These are phyloP conservation scores for Pungitius pungitius DNA, from an alignment of 2,113 vertebrate species.

Conservation along the genomic window DNA sequence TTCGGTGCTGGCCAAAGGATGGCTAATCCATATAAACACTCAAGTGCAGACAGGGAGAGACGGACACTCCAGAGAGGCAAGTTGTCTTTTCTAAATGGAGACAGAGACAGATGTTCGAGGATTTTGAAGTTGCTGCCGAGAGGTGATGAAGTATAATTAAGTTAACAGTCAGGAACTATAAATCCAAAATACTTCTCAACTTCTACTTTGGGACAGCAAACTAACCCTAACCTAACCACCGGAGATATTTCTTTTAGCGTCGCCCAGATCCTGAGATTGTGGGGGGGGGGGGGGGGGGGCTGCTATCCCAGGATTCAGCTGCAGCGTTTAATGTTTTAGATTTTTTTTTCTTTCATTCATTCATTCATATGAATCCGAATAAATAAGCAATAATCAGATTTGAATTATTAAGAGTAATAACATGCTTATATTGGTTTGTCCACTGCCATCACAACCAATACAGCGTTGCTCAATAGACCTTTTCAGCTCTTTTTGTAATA, in stretches of 20 bases:
- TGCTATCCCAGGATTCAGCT: conserved; percentile 5
- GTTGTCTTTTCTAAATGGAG: conserved; percentile 41
- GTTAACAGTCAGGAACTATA: conserved; percentile 19
- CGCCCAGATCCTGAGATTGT: conserved; percentile 7
- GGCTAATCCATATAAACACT: conserved; percentile 25
- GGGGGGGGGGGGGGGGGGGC: not conserved
- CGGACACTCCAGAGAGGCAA: conserved; percentile 19
- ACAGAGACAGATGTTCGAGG: conserved; percentile 51
- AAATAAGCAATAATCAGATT: not conserved
- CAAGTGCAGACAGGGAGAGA: not conserved
- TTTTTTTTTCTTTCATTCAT: not conserved
- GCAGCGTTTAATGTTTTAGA: not conserved
- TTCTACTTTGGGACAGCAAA: conserved; percentile 41
- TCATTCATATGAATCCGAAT: not conserved
- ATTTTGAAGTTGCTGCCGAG: conserved; percentile 16
- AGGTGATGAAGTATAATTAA: conserved; percentile 35
- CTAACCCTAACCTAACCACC: conserved; percentile 23
- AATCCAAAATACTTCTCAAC: conserved; percentile 46
- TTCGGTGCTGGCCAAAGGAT: conserved; percentile 1
- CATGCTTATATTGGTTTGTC: too few species aligned
- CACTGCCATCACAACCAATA: not conserved
- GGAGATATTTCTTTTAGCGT: conserved; percentile 39
- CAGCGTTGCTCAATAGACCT: not conserved
- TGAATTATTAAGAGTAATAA: not conserved
- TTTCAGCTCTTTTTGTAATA: not conserved